phyloP scores from a whole-genome alignment of 2,797 vertebrate species.

The Megalops cyprinoides region DNA sequence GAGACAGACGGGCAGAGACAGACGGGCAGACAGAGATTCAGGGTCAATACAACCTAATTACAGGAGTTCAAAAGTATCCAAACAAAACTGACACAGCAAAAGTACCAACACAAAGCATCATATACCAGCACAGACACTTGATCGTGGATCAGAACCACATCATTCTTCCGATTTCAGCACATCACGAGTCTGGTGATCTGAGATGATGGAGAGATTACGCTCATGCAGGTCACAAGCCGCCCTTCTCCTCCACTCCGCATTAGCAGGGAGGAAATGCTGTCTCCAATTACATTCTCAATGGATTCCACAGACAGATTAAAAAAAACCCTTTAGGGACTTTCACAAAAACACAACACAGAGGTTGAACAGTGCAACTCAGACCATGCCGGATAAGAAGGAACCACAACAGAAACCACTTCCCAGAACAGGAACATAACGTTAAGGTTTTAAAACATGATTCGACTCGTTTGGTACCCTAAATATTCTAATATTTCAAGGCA shows the following conservation, averaged over 20 bases:
- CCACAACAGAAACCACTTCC: background rate
- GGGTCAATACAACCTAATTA: background rate
- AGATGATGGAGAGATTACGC: conserved; percentile 51
- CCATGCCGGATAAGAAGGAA: conserved; percentile 21
- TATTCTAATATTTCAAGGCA: background rate
- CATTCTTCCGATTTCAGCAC: no score
- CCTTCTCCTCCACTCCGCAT: background rate
- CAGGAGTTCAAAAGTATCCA: background rate
- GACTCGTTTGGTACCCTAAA: background rate
- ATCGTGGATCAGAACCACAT: background rate
- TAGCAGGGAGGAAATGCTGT: conserved; percentile 13
- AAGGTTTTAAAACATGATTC: background rate
- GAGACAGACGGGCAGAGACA: background rate
- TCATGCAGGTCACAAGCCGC: conserved; percentile 70
- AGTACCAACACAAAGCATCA: background rate
- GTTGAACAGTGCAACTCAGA: conserved; percentile 14
- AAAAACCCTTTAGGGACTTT: background rate
- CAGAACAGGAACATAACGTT: background rate
- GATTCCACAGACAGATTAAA: conserved; percentile 36
- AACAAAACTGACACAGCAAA: background rate
- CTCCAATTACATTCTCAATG: conserved; percentile 55
- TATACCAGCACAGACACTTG: no score
- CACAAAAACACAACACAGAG: conserved; percentile 20
- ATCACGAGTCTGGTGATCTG: no score
- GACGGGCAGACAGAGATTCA: background rate